Base-by-base conservation (phyloP, 2,888 invertebrate species). In the Trichogramma evanescens region DNA sequence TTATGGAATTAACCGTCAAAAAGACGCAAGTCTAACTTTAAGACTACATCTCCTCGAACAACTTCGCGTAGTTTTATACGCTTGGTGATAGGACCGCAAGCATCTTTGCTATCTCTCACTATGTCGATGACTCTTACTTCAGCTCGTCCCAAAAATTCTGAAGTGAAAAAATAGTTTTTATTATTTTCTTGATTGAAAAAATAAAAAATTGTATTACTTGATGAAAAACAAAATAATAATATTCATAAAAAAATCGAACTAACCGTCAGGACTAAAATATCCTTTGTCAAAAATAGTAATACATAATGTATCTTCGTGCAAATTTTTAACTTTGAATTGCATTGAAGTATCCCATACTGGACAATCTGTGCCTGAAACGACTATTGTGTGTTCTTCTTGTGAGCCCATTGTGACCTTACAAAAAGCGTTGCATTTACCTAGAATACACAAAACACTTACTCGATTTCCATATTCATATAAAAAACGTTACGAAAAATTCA, bases 311-410 rank as follows among this genome's bases (percentile, higher is more conserved):
- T 89, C 89, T 70, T 86, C 84, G 51, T 83, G 74, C 4, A 88
- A 74, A 73, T 88, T 86, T 70, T 85, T 83, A 53, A 89, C 82
- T 64, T 86, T 83, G 74, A 89, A 89, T 77, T 89, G 89, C 89
- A 89, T 89, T 53, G 86, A 85, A 57, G 84, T 81, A 73, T 89
- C 87, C 89, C 89, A 89, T 62, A 86, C 80, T 8, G 89, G 84
- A 64, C 76, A 78, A 58, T 79, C 74, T 43, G 82, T 80, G 39
- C 85, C 84, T 59, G 82, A 82, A 13, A 82, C 81, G 38, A 86
- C 80, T 45, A 82, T 82, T 0, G 89, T 89, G 68, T 83, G 81
- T 69, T 87, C 86, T 70, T 86, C 86, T 77, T 88, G 88, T 41
- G 84, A 84, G 5, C 88, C 89, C 80, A 89, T 82, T 62, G 83